Conservation (phyloP, 2,888 invertebrate species). For the Spisula solida region DNA sequence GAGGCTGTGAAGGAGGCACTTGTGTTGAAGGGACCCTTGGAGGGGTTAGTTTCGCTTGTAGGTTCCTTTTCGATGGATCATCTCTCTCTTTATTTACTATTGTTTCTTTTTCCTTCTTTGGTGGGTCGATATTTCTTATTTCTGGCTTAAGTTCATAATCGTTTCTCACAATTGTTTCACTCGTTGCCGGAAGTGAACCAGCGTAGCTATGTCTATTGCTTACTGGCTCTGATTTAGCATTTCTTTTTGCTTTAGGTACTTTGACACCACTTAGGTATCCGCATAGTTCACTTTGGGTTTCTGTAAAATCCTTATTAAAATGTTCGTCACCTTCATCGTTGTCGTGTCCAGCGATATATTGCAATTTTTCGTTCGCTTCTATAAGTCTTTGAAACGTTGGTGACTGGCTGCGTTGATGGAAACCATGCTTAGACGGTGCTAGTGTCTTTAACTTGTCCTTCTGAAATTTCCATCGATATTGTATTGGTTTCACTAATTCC, state of each 20-base stretch:
- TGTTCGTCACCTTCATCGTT: background rate
- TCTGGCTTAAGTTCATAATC: constrained; percentile 42
- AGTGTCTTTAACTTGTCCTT: constrained; percentile 73
- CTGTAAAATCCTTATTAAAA: constrained; percentile 23
- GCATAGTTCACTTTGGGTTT: constrained; percentile 56
- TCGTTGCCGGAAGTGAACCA: constrained; percentile 47
- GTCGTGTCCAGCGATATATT: constrained; percentile 61
- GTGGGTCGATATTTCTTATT: constrained; percentile 36
- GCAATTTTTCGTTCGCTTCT: constrained; percentile 76
- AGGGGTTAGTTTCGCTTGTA: background rate
- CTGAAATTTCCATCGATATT: constrained; percentile 72
- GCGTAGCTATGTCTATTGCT: constrained; percentile 51
- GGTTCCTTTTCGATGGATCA: background rate
- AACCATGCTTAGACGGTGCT: constrained; percentile 79
- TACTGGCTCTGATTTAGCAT: constrained; percentile 47
- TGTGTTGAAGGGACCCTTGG: constrained; percentile 29
- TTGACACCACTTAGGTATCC: background rate
- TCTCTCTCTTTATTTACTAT: constrained; percentile 35
- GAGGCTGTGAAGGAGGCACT: constrained; percentile 20
- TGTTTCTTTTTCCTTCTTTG: constrained; percentile 38
- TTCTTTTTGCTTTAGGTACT: constrained; percentile 16
- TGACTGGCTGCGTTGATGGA: constrained; percentile 78
- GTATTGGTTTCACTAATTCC: constrained; percentile 76
- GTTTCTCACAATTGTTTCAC: constrained; percentile 7
- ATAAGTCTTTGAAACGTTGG: constrained; percentile 80